These are phyloP conservation scores for Cantharis rufa DNA, from an alignment of 2,888 invertebrate species.

Conservation along the genomic window DNA sequence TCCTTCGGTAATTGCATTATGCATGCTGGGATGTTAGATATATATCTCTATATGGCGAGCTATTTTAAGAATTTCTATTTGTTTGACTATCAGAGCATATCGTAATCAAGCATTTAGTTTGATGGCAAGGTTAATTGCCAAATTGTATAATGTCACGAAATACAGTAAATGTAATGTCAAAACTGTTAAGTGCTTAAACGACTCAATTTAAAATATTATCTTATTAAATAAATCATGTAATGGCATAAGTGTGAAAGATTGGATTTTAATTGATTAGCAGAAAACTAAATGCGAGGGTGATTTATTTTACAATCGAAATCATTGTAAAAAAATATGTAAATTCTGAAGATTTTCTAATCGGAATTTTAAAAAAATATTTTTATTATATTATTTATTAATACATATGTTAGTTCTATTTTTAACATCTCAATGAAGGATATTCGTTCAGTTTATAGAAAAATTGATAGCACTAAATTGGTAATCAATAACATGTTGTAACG, in stretches of 20 bases:
- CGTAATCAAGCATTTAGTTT: background rate
- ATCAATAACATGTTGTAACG: background rate
- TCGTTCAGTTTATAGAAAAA: background rate
- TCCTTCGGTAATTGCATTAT: background rate
- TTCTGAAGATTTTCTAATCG: background rate
- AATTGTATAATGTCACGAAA: slow-evolving; percentile 10
- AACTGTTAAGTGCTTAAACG: background rate
- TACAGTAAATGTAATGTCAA: background rate
- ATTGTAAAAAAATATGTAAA: too few relatives aligned
- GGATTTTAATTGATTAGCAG: background rate
- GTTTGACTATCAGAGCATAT: background rate
- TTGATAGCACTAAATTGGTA: background rate
- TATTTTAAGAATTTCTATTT: background rate
- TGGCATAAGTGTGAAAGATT: background rate
- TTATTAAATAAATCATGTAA: slow-evolving; percentile 1
- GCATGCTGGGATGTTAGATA: background rate
- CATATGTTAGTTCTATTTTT: too few relatives aligned
- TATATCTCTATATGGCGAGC: background rate
- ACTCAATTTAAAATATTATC: slow-evolving; percentile 9
- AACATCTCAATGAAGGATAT: background rate
- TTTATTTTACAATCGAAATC: background rate
- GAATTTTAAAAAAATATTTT: too few relatives aligned
- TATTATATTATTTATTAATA: too few relatives aligned
- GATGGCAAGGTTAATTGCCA: slow-evolving; percentile 14
- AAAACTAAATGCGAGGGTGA: background rate